A percentile compares a stretch with the other conserved stretches of the same genome.
These are phyloP conservation scores for Zootermopsis nevadensis DNA, from an alignment of 2,888 invertebrate species.

Conservation along the genomic window DNA sequence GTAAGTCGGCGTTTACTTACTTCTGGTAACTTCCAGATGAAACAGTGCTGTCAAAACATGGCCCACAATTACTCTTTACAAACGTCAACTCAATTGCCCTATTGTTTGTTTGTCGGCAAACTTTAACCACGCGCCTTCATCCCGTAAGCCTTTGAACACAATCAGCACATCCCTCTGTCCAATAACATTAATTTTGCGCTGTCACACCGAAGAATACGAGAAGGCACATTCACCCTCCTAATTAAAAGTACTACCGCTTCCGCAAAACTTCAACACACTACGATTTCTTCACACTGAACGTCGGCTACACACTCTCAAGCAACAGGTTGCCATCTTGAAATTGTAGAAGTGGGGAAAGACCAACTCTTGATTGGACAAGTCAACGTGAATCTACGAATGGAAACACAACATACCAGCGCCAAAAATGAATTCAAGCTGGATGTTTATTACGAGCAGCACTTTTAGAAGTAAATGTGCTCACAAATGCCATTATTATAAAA, in stretches of 20 bases:
- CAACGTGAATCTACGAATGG: neutral
- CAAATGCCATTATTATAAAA: no score
- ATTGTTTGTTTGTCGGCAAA: constrained; percentile 21
- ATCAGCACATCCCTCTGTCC: neutral
- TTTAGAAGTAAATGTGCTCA: no score
- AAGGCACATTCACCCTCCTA: neutral
- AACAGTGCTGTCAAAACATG: neutral
- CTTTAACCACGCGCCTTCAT: constrained; percentile 17
- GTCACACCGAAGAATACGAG: neutral
- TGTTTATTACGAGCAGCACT: no score
- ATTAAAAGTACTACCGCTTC: neutral
- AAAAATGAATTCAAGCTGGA: neutral
- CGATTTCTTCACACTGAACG: neutral
- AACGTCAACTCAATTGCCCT: constrained; percentile 8
- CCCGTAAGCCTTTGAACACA: constrained; percentile 19
- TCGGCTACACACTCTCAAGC: constrained; percentile 7
- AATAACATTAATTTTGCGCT: neutral
- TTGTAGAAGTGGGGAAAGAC: neutral
- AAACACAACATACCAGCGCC: neutral
- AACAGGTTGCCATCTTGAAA: constrained; percentile 41
- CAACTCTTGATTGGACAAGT: constrained; percentile 11
- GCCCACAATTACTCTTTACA: neutral
- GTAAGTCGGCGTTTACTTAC: neutral
- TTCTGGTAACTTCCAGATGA: neutral
- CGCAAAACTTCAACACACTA: neutral